Percentiles rank a stretch among this genome's conserved stretches.
Conservation (phyloP, 2,113 vertebrate species). For the Isichthys henryi region DNA sequence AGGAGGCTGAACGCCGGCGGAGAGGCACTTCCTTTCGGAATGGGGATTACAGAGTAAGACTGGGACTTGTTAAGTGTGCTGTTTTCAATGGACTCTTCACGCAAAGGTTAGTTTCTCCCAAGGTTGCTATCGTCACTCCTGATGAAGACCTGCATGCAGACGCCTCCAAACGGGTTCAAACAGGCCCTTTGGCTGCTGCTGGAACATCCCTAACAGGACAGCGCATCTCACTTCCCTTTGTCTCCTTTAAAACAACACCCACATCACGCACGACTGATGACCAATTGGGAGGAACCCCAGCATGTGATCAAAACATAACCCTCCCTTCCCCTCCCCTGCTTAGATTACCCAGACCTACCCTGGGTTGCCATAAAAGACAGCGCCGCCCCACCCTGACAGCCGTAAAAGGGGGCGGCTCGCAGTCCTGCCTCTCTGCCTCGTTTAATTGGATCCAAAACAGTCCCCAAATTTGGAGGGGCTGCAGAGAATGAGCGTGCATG, state of each 20-base stretch:
- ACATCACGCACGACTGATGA: neutral
- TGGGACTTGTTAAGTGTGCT: neutral
- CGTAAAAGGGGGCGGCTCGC: neutral
- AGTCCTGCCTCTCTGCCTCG: neutral
- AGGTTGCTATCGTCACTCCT: neutral
- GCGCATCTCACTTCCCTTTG: neutral
- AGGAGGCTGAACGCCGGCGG: neutral
- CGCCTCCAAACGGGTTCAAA: neutral
- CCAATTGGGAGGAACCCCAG: neutral
- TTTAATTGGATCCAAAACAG: constrained; percentile 2
- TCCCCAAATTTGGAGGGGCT: neutral
- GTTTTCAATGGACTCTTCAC: neutral
- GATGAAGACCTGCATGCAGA: neutral
- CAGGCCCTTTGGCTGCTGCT: neutral
- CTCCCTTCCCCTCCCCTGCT: neutral
- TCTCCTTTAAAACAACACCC: neutral
- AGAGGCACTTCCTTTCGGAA: neutral
- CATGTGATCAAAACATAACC: neutral
- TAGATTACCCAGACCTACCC: neutral
- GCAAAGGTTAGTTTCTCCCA: neutral
- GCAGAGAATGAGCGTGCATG: neutral
- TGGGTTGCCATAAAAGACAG: neutral
- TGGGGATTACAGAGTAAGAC: neutral
- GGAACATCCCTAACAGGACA: neutral
- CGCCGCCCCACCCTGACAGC: neutral